A percentile compares a stretch with the other conserved stretches of the same genome.
Conservation (phyloP, 2,888 invertebrate genomes). For the Pachycephus smyrnensis region DNA sequence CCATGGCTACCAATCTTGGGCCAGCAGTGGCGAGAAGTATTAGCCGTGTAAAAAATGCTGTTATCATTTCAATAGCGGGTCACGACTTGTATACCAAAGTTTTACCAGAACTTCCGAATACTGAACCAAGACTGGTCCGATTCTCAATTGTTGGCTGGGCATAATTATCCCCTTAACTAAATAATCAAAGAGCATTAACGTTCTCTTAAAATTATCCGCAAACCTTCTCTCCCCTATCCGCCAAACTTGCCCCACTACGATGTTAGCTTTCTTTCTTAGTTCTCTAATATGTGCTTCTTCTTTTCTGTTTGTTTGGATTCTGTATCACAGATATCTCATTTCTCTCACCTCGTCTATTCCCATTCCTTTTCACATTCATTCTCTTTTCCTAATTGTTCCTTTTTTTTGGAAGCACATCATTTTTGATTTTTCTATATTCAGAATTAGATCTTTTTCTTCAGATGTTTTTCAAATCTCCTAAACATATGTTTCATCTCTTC, state of each 20-base stretch:
- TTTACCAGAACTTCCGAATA: no score
- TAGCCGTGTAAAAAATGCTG: no score
- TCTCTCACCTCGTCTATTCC: slow-evolving; percentile 29
- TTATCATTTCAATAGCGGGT: no score
- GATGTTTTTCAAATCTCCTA: no score
- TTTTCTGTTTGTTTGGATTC: slow-evolving; percentile 9
- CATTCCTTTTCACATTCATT: slow-evolving; percentile 22
- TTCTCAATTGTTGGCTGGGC: no score
- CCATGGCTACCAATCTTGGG: no score
- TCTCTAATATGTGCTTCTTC: slow-evolving; percentile 17
- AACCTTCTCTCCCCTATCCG: slow-evolving; percentile 21
- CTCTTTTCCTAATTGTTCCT: slow-evolving; percentile 9
- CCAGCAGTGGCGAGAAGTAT: no score
- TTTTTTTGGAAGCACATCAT: slow-evolving; percentile 11
- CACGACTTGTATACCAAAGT: no score
- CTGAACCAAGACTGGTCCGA: no score
- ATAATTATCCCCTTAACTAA: slow-evolving; percentile 14
- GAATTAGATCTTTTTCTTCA: no score
- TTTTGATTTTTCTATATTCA: no score
- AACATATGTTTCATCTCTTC: no score
- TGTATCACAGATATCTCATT: slow-evolving; percentile 29
- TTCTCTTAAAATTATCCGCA: slow-evolving; percentile 12
- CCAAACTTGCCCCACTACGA: slow-evolving; percentile 16
- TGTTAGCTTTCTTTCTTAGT: slow-evolving; percentile 16
- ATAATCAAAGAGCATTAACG: slow-evolving; percentile 17